Evolutionary conservation across 2,113 vertebrate genomes (phyloP).

Genomic region (Meriones unguiculatus): DNA sequence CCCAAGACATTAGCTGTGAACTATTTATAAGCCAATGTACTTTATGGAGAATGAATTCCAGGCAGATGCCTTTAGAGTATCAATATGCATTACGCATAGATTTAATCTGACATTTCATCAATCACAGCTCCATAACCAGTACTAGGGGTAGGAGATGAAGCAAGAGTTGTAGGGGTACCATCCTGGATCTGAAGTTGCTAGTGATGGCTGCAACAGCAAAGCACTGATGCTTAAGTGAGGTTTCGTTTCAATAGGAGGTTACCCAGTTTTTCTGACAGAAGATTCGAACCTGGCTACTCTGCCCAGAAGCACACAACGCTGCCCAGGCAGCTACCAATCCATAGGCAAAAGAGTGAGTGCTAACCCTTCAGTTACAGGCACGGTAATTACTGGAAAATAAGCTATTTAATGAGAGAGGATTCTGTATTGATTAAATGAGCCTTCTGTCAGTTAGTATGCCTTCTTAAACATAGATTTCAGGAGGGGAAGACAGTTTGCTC

Average conservation of each 20-base stretch:
- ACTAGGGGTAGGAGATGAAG: conserved; percentile 13
- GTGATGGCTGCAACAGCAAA: conserved; percentile 11
- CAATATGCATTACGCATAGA: conserved; percentile 57
- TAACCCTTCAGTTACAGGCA: not conserved
- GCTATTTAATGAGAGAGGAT: conserved; percentile 32
- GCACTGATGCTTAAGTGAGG: not conserved
- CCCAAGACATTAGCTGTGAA: conserved; percentile 42
- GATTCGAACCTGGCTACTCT: not conserved
- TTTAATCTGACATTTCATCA: conserved; percentile 72
- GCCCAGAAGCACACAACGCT: not conserved
- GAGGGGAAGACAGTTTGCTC: conserved; percentile 32
- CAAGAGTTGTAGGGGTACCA: conserved; percentile 13
- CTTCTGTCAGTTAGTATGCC: conserved; percentile 25
- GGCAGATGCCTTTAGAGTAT: conserved; percentile 72
- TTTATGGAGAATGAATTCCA: conserved; percentile 66
- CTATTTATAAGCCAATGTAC: conserved; percentile 67
- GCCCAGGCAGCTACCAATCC: not conserved
- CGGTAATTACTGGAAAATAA: conserved; percentile 27
- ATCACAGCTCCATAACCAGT: conserved; percentile 54
- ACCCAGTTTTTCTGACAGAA: conserved; percentile 4
- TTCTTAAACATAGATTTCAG: conserved; percentile 48
- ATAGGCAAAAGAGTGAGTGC: conserved; percentile 33
- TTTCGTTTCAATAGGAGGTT: conserved; percentile 22
- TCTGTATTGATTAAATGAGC: conserved; percentile 40
- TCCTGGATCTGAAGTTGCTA: conserved; percentile 57